phyloP scores from a whole-genome alignment of 1,140 invertebrate genomes.

The Drosophila sp. region DNA sequence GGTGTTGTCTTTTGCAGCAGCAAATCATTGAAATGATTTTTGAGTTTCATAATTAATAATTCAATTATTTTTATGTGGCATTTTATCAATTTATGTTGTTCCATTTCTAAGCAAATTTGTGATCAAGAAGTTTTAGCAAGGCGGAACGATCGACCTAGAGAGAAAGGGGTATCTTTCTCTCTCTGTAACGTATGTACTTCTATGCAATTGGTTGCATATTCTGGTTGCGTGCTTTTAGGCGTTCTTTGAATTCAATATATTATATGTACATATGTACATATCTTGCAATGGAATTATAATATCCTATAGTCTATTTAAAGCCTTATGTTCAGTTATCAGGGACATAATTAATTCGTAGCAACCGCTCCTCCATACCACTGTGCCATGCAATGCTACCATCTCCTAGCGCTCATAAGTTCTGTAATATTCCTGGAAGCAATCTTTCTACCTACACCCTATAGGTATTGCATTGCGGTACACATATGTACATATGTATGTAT shows the following conservation, averaged over 20 bases:
- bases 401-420: no score
- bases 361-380: no score
- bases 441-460: neutral
- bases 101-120: conserved; percentile 29
- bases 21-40: conserved; percentile 41
- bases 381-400: no score
- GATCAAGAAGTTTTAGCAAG: conserved; percentile 34
- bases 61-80: neutral
- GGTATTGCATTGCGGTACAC: neutral
- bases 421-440: no score
- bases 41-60: conserved; percentile 36
- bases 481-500: neutral
- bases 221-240: conserved; percentile 35
- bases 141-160: neutral
- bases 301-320: no score
- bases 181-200: neutral
- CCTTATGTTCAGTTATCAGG: no score
- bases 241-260: neutral
- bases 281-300: no score
- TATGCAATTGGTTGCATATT: neutral
- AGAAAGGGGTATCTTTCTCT: neutral
- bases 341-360: no score
- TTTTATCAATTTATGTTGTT: conserved; percentile 16
- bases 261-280: neutral
- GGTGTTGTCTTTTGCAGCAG: conserved; percentile 36